A percentile compares a stretch with the other conserved stretches of the same genome.
These are phyloP conservation scores for Achroia grisella DNA, from an alignment of 1,140 invertebrate genomes.

Conservation along the genomic window DNA sequence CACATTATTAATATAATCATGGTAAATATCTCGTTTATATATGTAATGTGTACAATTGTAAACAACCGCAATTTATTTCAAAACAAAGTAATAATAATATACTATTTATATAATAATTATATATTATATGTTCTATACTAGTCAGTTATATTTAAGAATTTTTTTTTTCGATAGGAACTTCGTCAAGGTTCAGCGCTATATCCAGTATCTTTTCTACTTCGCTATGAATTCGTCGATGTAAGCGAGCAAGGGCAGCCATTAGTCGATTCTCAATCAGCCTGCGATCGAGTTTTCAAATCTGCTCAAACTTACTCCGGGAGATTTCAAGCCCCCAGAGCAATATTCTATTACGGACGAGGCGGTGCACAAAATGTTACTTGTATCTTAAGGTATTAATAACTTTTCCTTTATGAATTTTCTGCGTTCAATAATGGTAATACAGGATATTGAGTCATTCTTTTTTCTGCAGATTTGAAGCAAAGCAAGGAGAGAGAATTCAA, in stretches of 20 bases:
- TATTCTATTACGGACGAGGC: slow-evolving; percentile 87
- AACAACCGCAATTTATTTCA: no score
- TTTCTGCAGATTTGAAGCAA: slow-evolving; percentile 78
- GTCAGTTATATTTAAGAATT: no score
- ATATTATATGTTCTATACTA: no score
- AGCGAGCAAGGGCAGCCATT: slow-evolving; percentile 76
- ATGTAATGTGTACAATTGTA: no score
- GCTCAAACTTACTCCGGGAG: slow-evolving; percentile 73
- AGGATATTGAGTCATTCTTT: slow-evolving; percentile 1
- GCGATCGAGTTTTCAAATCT: slow-evolving; percentile 76
- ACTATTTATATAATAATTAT: no score
- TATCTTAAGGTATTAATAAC: slow-evolving; percentile 70
- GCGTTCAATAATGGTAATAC: background rate
- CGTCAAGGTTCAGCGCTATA: slow-evolving; percentile 85
- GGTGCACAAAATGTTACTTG: slow-evolving; percentile 84
- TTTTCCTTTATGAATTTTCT: background rate
- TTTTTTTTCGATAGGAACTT: slow-evolving; percentile 73
- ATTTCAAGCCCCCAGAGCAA: slow-evolving; percentile 84
- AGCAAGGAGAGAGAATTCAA: slow-evolving; percentile 78
- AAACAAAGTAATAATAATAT: no score
- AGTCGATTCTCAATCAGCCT: slow-evolving; percentile 72
- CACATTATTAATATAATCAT: no score
- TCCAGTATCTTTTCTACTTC: slow-evolving; percentile 83
- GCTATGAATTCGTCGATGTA: slow-evolving; percentile 85
- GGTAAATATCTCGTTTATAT: no score